Base-by-base conservation (phyloP, 2,888 invertebrate species). In the Euclidia mi region DNA sequence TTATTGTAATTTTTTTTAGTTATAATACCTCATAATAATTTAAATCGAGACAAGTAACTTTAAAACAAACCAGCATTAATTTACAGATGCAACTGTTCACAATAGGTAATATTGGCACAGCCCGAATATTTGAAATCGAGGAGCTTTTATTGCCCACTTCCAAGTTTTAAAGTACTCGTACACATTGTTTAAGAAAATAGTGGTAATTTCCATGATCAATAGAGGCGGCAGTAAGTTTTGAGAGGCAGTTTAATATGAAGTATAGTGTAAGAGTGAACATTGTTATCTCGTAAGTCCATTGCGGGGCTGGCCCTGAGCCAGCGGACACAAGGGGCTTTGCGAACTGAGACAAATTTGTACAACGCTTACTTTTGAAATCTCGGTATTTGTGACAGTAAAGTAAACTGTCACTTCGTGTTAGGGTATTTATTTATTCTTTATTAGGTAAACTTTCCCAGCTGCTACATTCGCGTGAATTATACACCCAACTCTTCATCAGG, bases 311-410 rank as follows among this genome's bases (percentile, higher is more conserved):
- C 69, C 52, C 17, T 32, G 17, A 49, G 79, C 79, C 78, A 78
- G 57, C 55, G 46, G 50, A 49, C 59, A 57, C 60, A 59, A n/a
- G n/a, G n/a, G n/a, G n/a, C 63, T 62, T 57, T 58, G 58, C 53
- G 57, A 70, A 62, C 67, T 59, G 70, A 70, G 72, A 78, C 76
- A 78, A 78, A 78, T 74, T 76, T 67, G 63, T 70, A 57, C 65
- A 66, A 68, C 61, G 46, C 51, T 55, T 67, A 52, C 63, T 66
- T 63, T 71, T 60, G 56, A 58, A 68, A 67, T 51, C 67, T 52
- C 42, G 58, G 58, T 52, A 41, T 53, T 71, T 71, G 47, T 48
- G 57, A 56, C 55, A 40, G 31, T 43, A 47, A 47, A 42, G 47
- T 49, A 44, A 51, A 47, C n/a, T 63, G 48, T 20, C 20, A 41